These are phyloP conservation scores for Indri indri DNA, from an alignment of 2,113 vertebrate species.

Conservation along the genomic window DNA sequence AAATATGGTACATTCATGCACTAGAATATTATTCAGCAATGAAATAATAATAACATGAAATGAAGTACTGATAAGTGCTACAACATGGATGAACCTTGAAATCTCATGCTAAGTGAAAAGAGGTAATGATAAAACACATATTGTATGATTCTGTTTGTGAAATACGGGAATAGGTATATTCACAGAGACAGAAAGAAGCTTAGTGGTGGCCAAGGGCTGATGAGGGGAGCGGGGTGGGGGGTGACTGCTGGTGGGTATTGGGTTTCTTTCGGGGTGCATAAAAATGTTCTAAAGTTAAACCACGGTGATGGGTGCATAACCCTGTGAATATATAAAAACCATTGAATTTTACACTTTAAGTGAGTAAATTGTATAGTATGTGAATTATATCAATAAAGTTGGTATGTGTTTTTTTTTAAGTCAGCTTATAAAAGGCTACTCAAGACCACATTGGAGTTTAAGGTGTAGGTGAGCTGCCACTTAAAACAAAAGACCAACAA, in stretches of 20 bases:
- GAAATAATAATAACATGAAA: background rate
- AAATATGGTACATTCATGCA: background rate
- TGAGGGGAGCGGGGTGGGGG: fast-evolving
- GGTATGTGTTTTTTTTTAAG: background rate
- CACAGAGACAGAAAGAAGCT: background rate
- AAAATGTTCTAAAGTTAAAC: slow-evolving; percentile 22
- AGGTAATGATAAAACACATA: background rate
- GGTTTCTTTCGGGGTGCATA: background rate
- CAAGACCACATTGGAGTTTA: background rate
- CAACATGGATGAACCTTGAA: background rate
- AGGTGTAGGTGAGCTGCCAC: background rate
- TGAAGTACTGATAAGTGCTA: background rate
- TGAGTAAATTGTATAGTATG: background rate
- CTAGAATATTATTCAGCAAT: background rate
- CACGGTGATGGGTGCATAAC: background rate
- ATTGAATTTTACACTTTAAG: background rate
- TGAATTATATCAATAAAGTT: background rate
- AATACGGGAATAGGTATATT: background rate
- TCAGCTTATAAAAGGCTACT: background rate
- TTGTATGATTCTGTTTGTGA: background rate
- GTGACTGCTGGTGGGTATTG: background rate
- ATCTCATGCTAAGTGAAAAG: background rate
- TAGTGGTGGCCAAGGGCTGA: no score
- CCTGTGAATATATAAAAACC: background rate
- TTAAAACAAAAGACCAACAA: background rate